Evolutionary conservation across 2,113 vertebrate genomes (phyloP), one percentile per base, ranked within the genome.

Genomic region (Brachyistius frenatus): DNA sequence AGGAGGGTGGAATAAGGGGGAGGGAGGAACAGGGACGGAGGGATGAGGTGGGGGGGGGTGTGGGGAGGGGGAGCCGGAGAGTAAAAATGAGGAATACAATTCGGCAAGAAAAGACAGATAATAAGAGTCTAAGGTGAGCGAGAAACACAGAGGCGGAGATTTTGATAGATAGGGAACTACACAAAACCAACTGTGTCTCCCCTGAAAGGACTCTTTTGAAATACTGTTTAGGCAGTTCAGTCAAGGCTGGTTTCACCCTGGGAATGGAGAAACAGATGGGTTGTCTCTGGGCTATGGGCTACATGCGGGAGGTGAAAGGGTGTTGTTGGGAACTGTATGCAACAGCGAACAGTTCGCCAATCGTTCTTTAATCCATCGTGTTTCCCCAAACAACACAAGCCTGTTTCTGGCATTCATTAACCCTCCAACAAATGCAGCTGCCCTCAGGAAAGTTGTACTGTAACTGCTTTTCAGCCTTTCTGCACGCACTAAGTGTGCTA

Each of bases 221-320:
- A 87, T 78, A 85, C 78, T 75, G 85, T 77, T 88, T 76, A 80
- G 84, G 57, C 75, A 56, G 10, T 64, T 86, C 81, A 87, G 88
- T 93, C 92, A 92, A 83, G 90, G 88, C 86, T 91, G 88, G 82
- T 85, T 89, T 93, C 78, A 85, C 86, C 88, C 86, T 64, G 76
- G 86, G 89, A 90, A 89, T 84, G 81, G 86, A 90, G 87, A 89
- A 93, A 89, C 92, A 91, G 93, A 93, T 93, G 91, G 86, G 86
- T 80, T 88, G 78, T 90, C 84, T 90, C 63, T 79, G 80, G 90
- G 86, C 75, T 79, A 89, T 64, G 65, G 78, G 83, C 73, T 91
- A 86, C 85, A 90, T 78, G 86, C 88, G 82, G 87, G 89, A 90
- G 91, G 88, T 92, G 87, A 91, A 86, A 91, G 91, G 87, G 80